Conservation (phyloP, 1,140 invertebrate genomes). For the Ooceraea biroi region DNA sequence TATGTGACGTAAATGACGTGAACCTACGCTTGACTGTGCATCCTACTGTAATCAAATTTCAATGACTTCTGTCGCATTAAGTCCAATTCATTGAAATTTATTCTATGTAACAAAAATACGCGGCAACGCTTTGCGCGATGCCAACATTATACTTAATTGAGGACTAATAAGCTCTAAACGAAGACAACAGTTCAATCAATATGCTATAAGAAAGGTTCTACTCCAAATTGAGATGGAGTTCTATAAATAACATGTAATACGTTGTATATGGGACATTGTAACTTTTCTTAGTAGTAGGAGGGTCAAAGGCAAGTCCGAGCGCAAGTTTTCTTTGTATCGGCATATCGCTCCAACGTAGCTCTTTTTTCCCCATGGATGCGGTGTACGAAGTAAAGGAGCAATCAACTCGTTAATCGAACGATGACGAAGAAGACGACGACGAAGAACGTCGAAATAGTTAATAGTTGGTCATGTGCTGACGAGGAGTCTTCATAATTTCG, state of each 20-base stretch:
- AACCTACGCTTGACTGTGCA: neutral
- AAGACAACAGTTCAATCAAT: neutral
- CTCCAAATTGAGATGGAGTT: neutral
- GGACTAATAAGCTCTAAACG: constrained; percentile 6
- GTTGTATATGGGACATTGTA: neutral
- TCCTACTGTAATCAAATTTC: constrained; percentile 10
- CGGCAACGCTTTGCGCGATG: too few species aligned
- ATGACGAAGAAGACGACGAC: neutral
- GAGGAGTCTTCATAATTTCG: neutral
- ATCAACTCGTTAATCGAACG: constrained; percentile 46
- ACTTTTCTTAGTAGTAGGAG: neutral
- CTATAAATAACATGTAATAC: neutral
- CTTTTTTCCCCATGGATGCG: neutral
- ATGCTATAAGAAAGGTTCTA: neutral
- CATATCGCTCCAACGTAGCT: neutral
- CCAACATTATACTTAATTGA: neutral
- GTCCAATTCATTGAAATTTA: neutral
- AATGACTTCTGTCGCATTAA: neutral
- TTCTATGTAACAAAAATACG: neutral
- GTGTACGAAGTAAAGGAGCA: constrained; percentile 6
- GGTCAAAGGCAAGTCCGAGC: neutral
- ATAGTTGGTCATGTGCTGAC: constrained; percentile 26
- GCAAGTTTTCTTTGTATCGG: neutral
- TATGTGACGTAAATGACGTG: neutral
- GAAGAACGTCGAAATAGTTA: neutral